Conservation (phyloP, 23 tunicate species). For the Pegea sp. region DNA sequence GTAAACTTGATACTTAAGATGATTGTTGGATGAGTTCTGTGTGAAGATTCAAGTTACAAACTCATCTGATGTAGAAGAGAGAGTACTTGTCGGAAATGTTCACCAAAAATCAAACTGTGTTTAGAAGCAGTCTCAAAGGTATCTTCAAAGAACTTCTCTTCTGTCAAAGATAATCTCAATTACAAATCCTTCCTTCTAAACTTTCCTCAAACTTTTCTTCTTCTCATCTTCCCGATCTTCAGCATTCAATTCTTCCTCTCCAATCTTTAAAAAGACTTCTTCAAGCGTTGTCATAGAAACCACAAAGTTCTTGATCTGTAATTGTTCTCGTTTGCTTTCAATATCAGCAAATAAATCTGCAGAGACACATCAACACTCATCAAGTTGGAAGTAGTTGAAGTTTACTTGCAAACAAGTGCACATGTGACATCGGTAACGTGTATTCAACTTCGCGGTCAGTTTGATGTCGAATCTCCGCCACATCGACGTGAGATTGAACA, state of each 20-base stretch:
- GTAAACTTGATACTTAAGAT: too few relatives aligned
- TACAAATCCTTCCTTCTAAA: too few relatives aligned
- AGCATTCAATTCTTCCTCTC: conserved; percentile 54
- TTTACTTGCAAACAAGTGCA: conserved; percentile 56
- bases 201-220: too few relatives aligned
- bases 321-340: conserved; percentile 22
- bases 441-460: conserved; percentile 49
- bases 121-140: too few relatives aligned
- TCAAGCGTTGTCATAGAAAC: conserved; percentile 91
- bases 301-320: conserved; percentile 54
- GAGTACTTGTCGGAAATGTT: too few relatives aligned
- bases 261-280: conserved; percentile 74
- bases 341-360: conserved; percentile 37
- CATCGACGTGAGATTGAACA: conserved; percentile 14
- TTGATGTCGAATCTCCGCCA: conserved; percentile 32
- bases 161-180: too few relatives aligned
- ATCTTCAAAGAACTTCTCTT: too few relatives aligned
- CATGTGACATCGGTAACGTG: conserved; percentile 48
- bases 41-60: too few relatives aligned
- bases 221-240: too few relatives aligned
- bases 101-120: too few relatives aligned
- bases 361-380: neutral
- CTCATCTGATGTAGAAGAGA: too few relatives aligned
- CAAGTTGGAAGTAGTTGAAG: neutral
- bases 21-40: too few relatives aligned